phyloP scores from a whole-genome alignment of 2,113 vertebrate genomes.

The Bothrops jararaca region DNA sequence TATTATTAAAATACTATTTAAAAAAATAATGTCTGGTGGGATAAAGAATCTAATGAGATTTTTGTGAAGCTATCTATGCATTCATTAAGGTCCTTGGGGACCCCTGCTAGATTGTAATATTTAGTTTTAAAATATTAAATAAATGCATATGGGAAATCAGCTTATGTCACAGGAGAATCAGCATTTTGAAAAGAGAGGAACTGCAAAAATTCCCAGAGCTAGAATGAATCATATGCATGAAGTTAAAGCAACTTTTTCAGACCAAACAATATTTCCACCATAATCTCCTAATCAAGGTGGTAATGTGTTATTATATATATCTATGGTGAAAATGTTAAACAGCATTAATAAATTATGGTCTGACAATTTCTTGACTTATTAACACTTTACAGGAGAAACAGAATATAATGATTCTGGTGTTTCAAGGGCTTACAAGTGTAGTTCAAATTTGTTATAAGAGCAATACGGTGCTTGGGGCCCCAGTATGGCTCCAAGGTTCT shows the following conservation, averaged over 20 bases:
- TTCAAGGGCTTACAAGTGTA: constrained; percentile 50
- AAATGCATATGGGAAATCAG: background rate
- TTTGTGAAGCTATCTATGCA: background rate
- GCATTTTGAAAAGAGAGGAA: background rate
- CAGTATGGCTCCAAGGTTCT: constrained; percentile 44
- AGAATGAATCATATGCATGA: background rate
- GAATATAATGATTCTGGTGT: constrained; percentile 57
- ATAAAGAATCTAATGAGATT: background rate
- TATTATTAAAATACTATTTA: background rate
- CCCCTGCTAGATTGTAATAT: background rate
- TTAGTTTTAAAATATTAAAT: background rate
- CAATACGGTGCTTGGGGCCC: constrained; percentile 49
- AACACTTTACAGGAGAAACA: constrained; percentile 44
- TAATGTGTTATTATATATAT: constrained; percentile 27
- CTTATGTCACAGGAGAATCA: background rate
- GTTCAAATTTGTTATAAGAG: constrained; percentile 44
- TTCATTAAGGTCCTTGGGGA: background rate
- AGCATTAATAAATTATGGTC: constrained; percentile 49
- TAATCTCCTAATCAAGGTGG: constrained; percentile 40
- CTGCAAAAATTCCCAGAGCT: background rate
- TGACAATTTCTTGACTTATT: constrained; percentile 48
- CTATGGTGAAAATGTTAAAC: constrained; percentile 52
- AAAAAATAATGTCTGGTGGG: background rate
- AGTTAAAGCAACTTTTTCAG: background rate
- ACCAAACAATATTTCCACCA: constrained; percentile 27